A percentile compares a stretch with the other conserved stretches of the same genome.
These are phyloP conservation scores for Podarcis lilfordi DNA, from an alignment of 2,797 vertebrate species.

Conservation along the genomic window DNA sequence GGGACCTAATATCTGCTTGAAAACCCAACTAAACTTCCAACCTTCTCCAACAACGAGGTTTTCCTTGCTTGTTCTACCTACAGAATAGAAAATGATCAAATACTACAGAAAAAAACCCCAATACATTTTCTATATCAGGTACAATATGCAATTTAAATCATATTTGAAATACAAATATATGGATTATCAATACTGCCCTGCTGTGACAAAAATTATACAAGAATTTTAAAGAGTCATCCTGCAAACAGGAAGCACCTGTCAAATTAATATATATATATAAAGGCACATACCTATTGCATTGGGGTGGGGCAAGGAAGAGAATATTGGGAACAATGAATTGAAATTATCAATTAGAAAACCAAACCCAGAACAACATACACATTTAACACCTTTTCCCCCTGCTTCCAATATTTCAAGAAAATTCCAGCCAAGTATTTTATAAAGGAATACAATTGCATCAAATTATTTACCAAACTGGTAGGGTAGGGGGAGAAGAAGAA, in stretches of 20 bases:
- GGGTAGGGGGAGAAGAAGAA: constrained; percentile 4
- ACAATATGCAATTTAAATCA: neutral
- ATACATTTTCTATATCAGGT: constrained; percentile 1
- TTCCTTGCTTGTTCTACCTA: neutral
- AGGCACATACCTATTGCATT: constrained; percentile 65
- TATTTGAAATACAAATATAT: neutral
- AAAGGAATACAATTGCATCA: constrained; percentile 39
- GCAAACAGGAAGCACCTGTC: constrained; percentile 43
- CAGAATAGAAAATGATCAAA: neutral
- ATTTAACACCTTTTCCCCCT: constrained; percentile 59
- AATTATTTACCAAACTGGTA: constrained; percentile 8
- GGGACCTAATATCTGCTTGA: neutral
- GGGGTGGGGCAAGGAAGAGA: constrained; percentile 18
- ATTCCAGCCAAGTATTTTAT: constrained; percentile 55
- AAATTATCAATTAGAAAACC: constrained; percentile 61
- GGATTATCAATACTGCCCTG: neutral
- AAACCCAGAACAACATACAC: constrained; percentile 33
- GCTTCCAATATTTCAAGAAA: constrained; percentile 38
- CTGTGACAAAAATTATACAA: constrained; percentile 46
- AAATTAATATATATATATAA: constrained; percentile 70
- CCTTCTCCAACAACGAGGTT: neutral
- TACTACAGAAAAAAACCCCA: fast-evolving
- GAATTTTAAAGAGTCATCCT: constrained; percentile 34
- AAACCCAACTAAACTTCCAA: neutral
- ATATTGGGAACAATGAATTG: constrained; percentile 45